These are phyloP conservation scores for Blennius ocellaris DNA, from an alignment of 2,113 vertebrate species.

Conservation along the genomic window DNA sequence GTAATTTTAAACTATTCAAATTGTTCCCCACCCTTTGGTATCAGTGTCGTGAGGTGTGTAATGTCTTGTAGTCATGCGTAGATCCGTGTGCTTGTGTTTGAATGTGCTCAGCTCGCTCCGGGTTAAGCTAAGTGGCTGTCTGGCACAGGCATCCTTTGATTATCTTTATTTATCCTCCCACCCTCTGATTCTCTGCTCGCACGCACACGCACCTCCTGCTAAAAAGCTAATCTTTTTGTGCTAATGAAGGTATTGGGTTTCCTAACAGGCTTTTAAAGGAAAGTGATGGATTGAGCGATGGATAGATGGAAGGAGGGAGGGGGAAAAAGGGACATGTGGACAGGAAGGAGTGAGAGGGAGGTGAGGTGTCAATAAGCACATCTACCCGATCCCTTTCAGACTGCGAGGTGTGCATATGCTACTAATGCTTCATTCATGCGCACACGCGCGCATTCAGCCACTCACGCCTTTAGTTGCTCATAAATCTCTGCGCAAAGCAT, in stretches of 20 bases:
- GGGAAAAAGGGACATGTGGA: constrained; percentile 28
- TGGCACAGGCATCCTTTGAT: constrained; percentile 69
- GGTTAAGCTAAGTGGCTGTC: constrained; percentile 74
- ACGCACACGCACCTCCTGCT: constrained; percentile 44
- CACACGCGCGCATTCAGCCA: constrained; percentile 27
- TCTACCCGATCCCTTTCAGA: constrained; percentile 67
- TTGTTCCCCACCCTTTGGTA: neutral
- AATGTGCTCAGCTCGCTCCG: constrained; percentile 27
- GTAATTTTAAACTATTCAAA: constrained; percentile 37
- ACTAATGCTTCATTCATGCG: constrained; percentile 60
- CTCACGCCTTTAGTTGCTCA: constrained; percentile 40
- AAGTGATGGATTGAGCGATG: constrained; percentile 76
- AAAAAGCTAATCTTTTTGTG: constrained; percentile 80
- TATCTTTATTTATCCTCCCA: constrained; percentile 69
- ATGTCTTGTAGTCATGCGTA: constrained; percentile 28
- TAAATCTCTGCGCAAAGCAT: constrained; percentile 75
- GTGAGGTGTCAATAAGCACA: constrained; percentile 77
- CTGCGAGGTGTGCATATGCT: constrained; percentile 49
- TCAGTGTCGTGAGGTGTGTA: constrained; percentile 31
- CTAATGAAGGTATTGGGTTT: constrained; percentile 82
- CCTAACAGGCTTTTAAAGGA: constrained; percentile 82
- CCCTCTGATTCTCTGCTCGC: constrained; percentile 25
- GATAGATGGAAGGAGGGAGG: constrained; percentile 47
- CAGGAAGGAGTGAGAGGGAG: constrained; percentile 56
- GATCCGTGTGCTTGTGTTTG: constrained; percentile 42